Percentiles rank a stretch among this genome's conserved stretches.
Conservation (phyloP, 2,888 invertebrate genomes). For the Agapostemon virescens region DNA sequence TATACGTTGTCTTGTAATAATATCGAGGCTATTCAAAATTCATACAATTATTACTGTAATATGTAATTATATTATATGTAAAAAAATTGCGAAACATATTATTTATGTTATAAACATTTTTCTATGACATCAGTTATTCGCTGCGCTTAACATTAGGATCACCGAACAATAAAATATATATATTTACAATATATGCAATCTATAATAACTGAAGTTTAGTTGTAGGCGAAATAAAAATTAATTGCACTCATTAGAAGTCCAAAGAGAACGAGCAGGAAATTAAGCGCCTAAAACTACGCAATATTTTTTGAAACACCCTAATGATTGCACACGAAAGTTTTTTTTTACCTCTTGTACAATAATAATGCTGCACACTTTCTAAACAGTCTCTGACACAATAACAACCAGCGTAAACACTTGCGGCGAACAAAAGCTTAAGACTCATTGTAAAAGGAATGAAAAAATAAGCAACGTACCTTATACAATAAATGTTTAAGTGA, state of each 20-base stretch:
- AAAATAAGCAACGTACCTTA: not conserved
- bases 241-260: not conserved
- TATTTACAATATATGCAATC: too few species aligned
- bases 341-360: conserved; percentile 1
- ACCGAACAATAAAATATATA: too few species aligned
- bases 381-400: conserved; percentile 5
- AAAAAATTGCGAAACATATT: too few species aligned
- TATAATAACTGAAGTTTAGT: not conserved
- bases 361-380: conserved; percentile 5
- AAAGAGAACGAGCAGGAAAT: not conserved
- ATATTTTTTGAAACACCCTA: not conserved
- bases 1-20: too few species aligned
- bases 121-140: too few species aligned
- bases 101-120: too few species aligned
- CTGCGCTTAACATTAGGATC: too few species aligned
- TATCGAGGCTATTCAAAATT: too few species aligned
- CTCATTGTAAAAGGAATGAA: not conserved
- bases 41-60: too few species aligned
- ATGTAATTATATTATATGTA: too few species aligned
- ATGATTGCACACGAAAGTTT: conserved; percentile 5
- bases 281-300: not conserved
- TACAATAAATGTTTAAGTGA: too few species aligned
- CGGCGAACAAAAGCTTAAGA: not conserved
- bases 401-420: not conserved
- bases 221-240: not conserved